A percentile compares a stretch with the other conserved stretches of the same genome.
phyloP scores from a whole-genome alignment of 2,797 vertebrate species.

The Channallabes apus region DNA sequence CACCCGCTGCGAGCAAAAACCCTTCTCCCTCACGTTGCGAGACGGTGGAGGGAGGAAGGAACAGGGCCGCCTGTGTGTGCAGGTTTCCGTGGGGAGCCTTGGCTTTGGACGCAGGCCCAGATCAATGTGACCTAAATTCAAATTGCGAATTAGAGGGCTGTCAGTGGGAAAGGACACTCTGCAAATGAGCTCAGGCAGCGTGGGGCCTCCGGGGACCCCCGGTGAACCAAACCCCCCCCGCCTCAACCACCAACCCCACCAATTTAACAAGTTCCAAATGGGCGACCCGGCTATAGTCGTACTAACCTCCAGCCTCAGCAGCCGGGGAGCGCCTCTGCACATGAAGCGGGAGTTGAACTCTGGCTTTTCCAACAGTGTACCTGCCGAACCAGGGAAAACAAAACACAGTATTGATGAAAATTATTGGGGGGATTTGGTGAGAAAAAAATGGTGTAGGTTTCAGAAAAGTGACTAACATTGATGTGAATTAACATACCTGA shows the following conservation, averaged over 20 bases:
- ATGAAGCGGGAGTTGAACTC: background rate
- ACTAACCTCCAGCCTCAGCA: constrained; percentile 46
- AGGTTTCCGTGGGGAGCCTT: constrained; percentile 58
- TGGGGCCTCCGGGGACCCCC: constrained; percentile 58
- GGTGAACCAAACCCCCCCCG: constrained; percentile 63
- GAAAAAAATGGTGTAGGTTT: background rate
- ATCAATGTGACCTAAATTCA: constrained; percentile 80
- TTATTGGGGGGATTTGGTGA: background rate
- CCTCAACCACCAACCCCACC: constrained; percentile 37
- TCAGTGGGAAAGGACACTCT: constrained; percentile 71
- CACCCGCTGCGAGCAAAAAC: constrained; percentile 34
- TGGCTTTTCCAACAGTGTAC: background rate
- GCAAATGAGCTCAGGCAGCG: constrained; percentile 75
- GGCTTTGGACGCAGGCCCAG: constrained; percentile 73
- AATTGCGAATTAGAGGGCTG: constrained; percentile 74
- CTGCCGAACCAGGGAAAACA: constrained; percentile 13
- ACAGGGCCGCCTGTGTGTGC: constrained; percentile 48
- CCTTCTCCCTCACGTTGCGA: constrained; percentile 46
- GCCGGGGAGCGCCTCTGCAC: background rate
- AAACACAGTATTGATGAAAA: background rate
- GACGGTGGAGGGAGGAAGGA: constrained; percentile 37
- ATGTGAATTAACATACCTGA: background rate
- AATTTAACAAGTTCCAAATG: constrained; percentile 79
- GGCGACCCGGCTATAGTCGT: constrained; percentile 59
- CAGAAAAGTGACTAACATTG: background rate